Percentiles rank a stretch among this genome's conserved stretches.
Conservation (phyloP, 1,140 invertebrate genomes). For the Papilio helenus region DNA sequence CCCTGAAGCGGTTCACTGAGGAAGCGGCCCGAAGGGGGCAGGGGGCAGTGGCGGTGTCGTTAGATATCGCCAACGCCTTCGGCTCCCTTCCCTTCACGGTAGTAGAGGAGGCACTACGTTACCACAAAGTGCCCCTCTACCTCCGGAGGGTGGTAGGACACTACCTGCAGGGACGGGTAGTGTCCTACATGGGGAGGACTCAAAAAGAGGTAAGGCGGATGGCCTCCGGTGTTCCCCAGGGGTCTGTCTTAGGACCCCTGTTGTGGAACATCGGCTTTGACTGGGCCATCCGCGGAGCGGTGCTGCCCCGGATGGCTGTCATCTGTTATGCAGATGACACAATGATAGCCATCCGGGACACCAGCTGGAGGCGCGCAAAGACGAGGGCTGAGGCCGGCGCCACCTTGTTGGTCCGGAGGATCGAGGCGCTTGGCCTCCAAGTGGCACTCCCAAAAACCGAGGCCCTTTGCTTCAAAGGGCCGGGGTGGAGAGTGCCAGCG, state of each 20-base stretch:
- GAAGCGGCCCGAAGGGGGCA: no score
- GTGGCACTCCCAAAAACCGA: conserved; percentile 45
- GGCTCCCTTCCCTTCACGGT: no score
- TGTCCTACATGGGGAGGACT: no score
- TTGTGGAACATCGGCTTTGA: no score
- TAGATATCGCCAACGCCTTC: no score
- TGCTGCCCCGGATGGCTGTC: background rate
- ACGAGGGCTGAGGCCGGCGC: conserved; percentile 14
- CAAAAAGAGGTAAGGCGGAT: no score
- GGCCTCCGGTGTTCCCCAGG: no score
- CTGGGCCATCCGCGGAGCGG: background rate
- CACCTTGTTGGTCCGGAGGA: conserved; percentile 23
- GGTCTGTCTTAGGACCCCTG: no score
- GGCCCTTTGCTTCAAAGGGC: conserved; percentile 41
- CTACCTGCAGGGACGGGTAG: background rate
- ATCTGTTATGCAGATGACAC: background rate
- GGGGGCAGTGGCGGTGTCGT: no score
- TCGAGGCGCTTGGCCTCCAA: conserved; percentile 40
- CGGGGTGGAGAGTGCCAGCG: conserved; percentile 29
- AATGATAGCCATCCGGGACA: background rate
- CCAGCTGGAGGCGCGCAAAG: background rate
- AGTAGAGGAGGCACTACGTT: background rate
- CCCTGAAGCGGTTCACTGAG: no score
- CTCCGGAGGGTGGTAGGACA: background rate
- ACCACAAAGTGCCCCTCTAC: background rate